Conservation (phyloP, 2,113 vertebrate genomes). For the Mormyrus iriodes region DNA sequence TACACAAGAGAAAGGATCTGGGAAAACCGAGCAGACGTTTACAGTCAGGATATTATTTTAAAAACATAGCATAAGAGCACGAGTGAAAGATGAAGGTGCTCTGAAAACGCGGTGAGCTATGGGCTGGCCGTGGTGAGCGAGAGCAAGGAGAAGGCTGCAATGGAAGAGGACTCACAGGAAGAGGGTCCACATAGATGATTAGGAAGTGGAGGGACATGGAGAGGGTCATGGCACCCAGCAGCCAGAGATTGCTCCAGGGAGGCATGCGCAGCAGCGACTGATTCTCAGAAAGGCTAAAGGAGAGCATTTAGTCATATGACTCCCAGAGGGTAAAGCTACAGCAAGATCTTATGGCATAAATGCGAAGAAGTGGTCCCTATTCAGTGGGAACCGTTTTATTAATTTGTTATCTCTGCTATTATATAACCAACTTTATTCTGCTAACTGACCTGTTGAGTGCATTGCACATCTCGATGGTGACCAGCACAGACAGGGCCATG, state of each 20-base stretch:
- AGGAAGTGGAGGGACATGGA: conserved; percentile 90
- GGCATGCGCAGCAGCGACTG: conserved; percentile 84
- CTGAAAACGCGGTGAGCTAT: not conserved
- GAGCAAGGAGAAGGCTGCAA: not conserved
- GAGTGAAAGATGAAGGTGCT: not conserved
- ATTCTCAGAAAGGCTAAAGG: conserved; percentile 78
- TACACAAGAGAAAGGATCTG: not conserved
- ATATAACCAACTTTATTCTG: not conserved
- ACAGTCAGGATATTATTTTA: not conserved
- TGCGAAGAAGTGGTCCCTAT: not conserved
- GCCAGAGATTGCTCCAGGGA: conserved; percentile 81
- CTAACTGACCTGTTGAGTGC: conserved; percentile 80
- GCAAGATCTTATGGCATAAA: not conserved
- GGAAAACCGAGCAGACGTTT: not conserved
- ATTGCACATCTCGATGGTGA: conserved; percentile 96
- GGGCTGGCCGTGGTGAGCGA: not conserved
- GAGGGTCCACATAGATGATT: conserved; percentile 84
- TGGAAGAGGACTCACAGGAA: conserved; percentile 41
- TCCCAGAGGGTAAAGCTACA: not conserved
- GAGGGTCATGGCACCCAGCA: conserved; percentile 77
- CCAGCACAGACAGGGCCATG: conserved; percentile 88
- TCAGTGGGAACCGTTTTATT: not conserved
- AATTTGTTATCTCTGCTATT: not conserved
- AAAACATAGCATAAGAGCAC: not conserved
- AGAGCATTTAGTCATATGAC: not conserved